These are phyloP conservation scores for Panthera uncia DNA, from an alignment of 2,113 vertebrate genomes.

Conservation along the genomic window DNA sequence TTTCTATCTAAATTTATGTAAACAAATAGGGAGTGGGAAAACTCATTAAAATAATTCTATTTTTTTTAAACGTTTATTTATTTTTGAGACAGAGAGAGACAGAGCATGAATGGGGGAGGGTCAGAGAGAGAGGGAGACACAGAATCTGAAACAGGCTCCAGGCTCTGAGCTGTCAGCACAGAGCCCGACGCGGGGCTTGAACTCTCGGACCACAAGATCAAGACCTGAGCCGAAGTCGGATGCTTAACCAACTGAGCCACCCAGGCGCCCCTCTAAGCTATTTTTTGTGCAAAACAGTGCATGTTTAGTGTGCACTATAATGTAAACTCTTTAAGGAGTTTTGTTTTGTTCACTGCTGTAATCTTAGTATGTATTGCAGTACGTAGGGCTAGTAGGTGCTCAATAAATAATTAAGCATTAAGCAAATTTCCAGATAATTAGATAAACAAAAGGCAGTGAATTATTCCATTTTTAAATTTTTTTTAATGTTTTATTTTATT, in stretches of 20 bases:
- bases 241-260: too few species aligned
- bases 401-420: not conserved
- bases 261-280: not conserved
- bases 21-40: not conserved
- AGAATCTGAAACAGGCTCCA: too few species aligned
- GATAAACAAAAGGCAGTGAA: not conserved
- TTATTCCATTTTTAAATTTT: not conserved
- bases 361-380: not conserved
- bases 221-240: too few species aligned
- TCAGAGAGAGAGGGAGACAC: too few species aligned
- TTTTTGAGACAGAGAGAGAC: too few species aligned
- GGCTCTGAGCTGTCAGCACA: too few species aligned
- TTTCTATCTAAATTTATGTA: not conserved
- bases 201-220: too few species aligned
- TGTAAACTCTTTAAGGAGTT: not conserved
- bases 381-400: not conserved
- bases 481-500: too few species aligned
- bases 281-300: not conserved
- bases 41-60: not conserved
- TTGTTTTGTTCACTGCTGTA: not conserved
- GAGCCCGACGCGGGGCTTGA: too few species aligned
- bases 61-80: too few species aligned
- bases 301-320: not conserved
- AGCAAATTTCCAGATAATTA: not conserved
- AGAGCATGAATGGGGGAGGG: too few species aligned